Evolutionary conservation across 2,888 invertebrate genomes (phyloP), one percentile per base, ranked within the genome.

Genomic region (Polyploca ridens): DNA sequence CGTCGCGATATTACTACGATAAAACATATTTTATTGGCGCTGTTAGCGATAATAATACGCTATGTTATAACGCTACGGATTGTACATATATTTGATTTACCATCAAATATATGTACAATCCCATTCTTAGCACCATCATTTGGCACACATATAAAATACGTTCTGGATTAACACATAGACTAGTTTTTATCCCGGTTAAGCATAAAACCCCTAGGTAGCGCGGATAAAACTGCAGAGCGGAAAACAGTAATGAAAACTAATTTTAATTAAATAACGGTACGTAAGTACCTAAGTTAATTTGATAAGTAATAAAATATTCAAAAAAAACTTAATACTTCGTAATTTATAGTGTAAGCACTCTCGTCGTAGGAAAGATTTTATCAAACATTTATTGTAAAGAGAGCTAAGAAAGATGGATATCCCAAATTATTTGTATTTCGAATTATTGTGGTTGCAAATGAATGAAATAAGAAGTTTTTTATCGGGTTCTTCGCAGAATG

Each of bases 21-120:
- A 84, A 82, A 84, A 81, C 77, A 78, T 76, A 70, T 77, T 81
- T 84, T 82, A 84, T 83, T 76, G 82, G 74, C 68, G 66, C 71
- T 72, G 78, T 75, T 73, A 76, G 77, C 74, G 75, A 74, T 81
- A 80, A 74, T 81, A 80, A 79, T 74, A 78, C 71, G 54, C 54
- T 61, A 41, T 61, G 19, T 16, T 14, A 16, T 44, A 19, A 44
- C 19, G 19, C 27, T 44, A 46, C 16, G 33, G n/a, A 58, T 14
- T 58, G 58, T 49, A 49, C 16, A 49, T n/a, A 33, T n/a, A 33
- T 58, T 33, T 35, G 33, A 33, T n/a, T n/a, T n/a, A n/a, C n/a
- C n/a, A n/a, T n/a, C n/a, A n/a, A n/a, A n/a, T n/a, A n/a, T n/a
- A n/a, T n/a, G n/a, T n/a, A n/a, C n/a, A n/a, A n/a, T n/a, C n/a